phyloP scores from a whole-genome alignment of 1,140 invertebrate genomes.

The Nebria ingens region DNA sequence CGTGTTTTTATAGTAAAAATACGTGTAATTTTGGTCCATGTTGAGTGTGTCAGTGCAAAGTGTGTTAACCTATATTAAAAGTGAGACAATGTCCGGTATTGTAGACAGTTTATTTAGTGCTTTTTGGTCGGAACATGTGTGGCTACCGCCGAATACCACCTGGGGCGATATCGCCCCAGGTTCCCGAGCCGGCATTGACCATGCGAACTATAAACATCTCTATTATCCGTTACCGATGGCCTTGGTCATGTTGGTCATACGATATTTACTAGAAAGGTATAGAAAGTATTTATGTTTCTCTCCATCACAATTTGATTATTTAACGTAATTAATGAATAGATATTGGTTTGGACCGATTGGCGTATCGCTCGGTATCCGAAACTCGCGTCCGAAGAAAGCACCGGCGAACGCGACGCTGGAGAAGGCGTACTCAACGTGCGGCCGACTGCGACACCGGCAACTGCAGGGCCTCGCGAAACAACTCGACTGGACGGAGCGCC shows the following conservation, averaged over 20 bases:
- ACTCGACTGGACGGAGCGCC: slow-evolving; percentile 71
- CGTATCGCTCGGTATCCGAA: slow-evolving; percentile 64
- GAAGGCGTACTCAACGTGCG: slow-evolving; percentile 52
- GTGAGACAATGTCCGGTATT: neutral
- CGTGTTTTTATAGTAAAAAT: too few species aligned
- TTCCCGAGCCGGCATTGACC: slow-evolving; percentile 60
- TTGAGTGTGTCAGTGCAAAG: too few species aligned
- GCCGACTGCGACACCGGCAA: slow-evolving; percentile 64
- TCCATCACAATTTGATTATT: neutral
- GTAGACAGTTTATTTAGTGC: slow-evolving; percentile 35
- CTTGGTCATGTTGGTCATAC: slow-evolving; percentile 57
- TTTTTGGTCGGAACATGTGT: slow-evolving; percentile 76
- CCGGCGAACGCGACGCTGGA: slow-evolving; percentile 58
- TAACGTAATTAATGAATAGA: slow-evolving; percentile 36
- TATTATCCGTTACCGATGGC: slow-evolving; percentile 74
- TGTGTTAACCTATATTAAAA: too few species aligned
- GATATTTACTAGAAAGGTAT: slow-evolving; percentile 76
- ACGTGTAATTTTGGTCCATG: too few species aligned
- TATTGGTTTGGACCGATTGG: slow-evolving; percentile 69
- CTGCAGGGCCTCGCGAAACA: slow-evolving; percentile 72
- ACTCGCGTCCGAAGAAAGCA: slow-evolving; percentile 61
- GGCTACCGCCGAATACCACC: slow-evolving; percentile 81
- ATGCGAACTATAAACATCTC: slow-evolving; percentile 73
- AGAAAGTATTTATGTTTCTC: too few species aligned
- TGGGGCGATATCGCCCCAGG: slow-evolving; percentile 79